Conservation (phyloP, 2,797 vertebrate species). For the Coregonus suidteri region DNA sequence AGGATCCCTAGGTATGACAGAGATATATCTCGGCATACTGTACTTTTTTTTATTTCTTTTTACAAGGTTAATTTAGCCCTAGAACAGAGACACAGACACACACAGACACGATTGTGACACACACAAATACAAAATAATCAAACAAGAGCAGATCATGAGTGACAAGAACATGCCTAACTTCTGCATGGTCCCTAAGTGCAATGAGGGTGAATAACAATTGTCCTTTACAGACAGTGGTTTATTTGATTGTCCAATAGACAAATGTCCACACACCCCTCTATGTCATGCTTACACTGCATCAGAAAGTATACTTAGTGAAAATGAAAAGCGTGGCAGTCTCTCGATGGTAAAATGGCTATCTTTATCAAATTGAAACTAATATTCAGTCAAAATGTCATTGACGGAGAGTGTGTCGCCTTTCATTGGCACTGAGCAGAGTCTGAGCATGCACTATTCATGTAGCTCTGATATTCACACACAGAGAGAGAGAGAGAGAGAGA, state of each 20-base stretch:
- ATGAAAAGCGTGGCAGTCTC: slow-evolving; percentile 34
- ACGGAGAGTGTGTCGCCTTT: slow-evolving; percentile 38
- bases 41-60: too few species aligned
- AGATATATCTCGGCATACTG: not conserved
- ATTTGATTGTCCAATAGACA: not conserved
- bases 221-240: not conserved
- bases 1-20: not conserved
- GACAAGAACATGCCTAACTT: not conserved
- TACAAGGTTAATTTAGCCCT: not conserved
- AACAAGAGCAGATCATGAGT: not conserved
- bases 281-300: not conserved
- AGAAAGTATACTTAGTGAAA: not conserved
- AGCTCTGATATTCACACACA: slow-evolving; percentile 49
- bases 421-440: slow-evolving; percentile 44
- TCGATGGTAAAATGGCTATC: slow-evolving; percentile 66
- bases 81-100: not conserved
- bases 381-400: slow-evolving; percentile 51
- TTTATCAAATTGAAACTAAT: slow-evolving; percentile 55
- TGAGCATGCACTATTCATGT: slow-evolving; percentile 49
- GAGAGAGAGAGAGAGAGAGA: not conserved
- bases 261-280: not conserved
- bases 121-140: not conserved
- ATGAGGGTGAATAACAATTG: not conserved
- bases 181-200: not conserved
- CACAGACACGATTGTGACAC: not conserved